Percentiles rank a stretch among this genome's conserved stretches.
Evolutionary conservation across 2,113 vertebrate genomes (phyloP).

Genomic region (Parotia lawesii): DNA sequence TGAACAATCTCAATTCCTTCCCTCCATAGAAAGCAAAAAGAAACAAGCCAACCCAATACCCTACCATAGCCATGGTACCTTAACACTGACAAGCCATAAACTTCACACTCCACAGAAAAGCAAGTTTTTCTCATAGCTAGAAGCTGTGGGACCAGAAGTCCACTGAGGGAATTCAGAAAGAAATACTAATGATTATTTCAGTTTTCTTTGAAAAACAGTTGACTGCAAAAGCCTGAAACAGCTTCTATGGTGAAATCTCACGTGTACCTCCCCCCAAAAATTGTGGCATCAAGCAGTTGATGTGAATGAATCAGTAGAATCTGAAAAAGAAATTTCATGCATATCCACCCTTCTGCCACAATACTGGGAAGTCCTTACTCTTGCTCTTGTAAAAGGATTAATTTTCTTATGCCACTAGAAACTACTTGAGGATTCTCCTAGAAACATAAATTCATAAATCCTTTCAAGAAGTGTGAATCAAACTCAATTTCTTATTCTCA

Average conservation of each 20-base stretch:
- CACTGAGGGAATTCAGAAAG: background rate
- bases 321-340: background rate
- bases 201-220: background rate
- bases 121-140: background rate
- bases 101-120: background rate
- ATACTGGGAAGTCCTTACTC: background rate
- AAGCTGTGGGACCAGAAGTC: background rate
- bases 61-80: background rate
- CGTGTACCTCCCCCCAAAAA: fast-evolving
- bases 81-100: background rate
- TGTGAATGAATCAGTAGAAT: background rate
- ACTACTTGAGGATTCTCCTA: background rate
- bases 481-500: background rate
- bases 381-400: background rate
- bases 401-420: background rate
- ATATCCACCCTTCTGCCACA: background rate
- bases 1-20: background rate
- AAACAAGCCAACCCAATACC: background rate
- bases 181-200: background rate
- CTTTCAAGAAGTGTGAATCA: background rate
- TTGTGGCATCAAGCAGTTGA: background rate
- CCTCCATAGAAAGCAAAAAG: background rate
- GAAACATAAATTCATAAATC: background rate
- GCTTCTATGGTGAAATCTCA: background rate
- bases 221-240: background rate